Conservation (phyloP, 2,113 vertebrate species). For the Saccopteryx bilineata region DNA sequence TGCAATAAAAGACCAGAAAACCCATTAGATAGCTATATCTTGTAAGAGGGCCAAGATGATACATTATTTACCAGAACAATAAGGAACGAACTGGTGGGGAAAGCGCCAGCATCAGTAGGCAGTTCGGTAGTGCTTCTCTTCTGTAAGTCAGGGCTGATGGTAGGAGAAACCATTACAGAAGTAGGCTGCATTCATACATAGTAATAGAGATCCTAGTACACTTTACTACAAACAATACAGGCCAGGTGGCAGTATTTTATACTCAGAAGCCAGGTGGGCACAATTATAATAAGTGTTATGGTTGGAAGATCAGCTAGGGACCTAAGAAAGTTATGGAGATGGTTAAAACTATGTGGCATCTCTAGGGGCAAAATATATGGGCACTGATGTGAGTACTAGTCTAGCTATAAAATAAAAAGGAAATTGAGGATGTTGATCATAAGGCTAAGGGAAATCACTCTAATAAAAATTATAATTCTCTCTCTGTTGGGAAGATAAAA, state of each 20-base stretch:
- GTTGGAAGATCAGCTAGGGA: not conserved
- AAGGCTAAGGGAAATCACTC: not conserved
- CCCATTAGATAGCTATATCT: not conserved
- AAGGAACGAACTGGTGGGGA: not conserved
- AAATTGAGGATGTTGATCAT: not conserved
- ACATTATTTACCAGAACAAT: not conserved
- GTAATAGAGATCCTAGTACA: too few relatives aligned
- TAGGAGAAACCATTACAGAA: not conserved
- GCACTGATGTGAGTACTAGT: not conserved
- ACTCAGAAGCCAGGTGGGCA: not conserved
- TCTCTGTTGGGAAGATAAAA: too few relatives aligned
- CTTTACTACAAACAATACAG: not conserved
- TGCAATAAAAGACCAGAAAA: not conserved
- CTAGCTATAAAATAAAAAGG: not conserved
- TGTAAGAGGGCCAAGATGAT: not conserved
- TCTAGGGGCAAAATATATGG: not conserved
- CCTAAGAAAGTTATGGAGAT: not conserved
- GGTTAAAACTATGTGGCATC: not conserved
- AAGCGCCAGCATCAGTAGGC: not conserved
- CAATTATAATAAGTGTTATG: not conserved
- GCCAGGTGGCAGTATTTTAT: not conserved
- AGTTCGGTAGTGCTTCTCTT: not conserved
- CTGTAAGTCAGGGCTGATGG: not conserved
- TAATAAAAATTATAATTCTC: not conserved
- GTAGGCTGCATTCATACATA: not conserved